Evolutionary conservation across 1,140 invertebrate genomes (phyloP).

Genomic region (Mycetomoellerius zeteki): DNA sequence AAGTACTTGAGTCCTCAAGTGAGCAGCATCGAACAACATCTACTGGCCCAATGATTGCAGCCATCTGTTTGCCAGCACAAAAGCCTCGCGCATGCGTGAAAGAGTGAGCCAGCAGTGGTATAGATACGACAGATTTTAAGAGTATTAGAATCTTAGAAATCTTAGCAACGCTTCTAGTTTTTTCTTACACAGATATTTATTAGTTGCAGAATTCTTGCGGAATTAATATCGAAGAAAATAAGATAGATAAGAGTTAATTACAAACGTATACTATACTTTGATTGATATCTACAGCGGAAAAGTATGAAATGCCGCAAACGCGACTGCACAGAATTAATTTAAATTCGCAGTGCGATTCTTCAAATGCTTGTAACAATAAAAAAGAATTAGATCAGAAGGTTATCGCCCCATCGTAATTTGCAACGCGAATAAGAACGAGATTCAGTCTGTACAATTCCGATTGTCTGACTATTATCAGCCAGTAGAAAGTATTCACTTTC

Average conservation of each 20-base stretch:
- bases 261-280: neutral
- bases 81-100: conserved; percentile 60
- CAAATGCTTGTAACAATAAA: neutral
- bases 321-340: neutral
- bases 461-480: conserved; percentile 4
- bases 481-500: neutral
- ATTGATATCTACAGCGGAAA: neutral
- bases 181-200: neutral
- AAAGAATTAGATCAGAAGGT: conserved; percentile 15
- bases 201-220: neutral
- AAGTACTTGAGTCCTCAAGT: neutral
- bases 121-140: neutral
- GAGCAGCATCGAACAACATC: conserved; percentile 1
- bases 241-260: conserved; percentile 8
- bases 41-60: conserved; percentile 28
- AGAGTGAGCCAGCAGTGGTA: conserved; percentile 52
- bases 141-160: neutral
- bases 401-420: conserved; percentile 14
- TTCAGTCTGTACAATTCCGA: conserved; percentile 9
- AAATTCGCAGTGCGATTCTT: conserved; percentile 10
- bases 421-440: neutral
- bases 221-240: neutral
- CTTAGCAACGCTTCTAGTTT: neutral
- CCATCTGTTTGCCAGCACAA: conserved; percentile 26
- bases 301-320: neutral